These are phyloP conservation scores for Scolopax rusticola DNA, from an alignment of 2,797 vertebrate species.

Conservation along the genomic window DNA sequence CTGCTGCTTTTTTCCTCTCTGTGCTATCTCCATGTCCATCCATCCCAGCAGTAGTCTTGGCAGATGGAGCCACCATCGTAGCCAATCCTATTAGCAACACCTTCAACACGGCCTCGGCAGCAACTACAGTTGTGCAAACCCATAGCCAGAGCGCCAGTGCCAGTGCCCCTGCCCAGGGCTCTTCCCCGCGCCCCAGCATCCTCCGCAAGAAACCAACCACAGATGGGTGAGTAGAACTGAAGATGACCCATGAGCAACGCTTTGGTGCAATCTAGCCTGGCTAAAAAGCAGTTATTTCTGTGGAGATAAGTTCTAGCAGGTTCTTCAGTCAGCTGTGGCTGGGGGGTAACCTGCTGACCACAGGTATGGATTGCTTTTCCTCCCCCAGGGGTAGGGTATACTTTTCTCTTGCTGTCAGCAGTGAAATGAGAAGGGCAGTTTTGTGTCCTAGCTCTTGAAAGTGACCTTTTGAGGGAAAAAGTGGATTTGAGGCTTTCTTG, in stretches of 20 bases:
- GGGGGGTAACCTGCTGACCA: not conserved
- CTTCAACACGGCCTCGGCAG: slow-evolving; percentile 88
- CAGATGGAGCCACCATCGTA: slow-evolving; percentile 92
- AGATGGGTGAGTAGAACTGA: slow-evolving; percentile 86
- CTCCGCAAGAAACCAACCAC: slow-evolving; percentile 95
- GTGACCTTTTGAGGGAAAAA: slow-evolving; percentile 2
- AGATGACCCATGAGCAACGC: not conserved
- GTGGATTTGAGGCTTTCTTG: not conserved
- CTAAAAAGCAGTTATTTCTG: not conserved
- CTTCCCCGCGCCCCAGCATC: slow-evolving; percentile 96
- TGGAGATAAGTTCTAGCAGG: not conserved
- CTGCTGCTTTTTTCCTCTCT: not conserved
- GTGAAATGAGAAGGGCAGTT: not conserved
- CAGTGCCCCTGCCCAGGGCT: slow-evolving; percentile 88
- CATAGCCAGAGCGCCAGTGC: slow-evolving; percentile 88
- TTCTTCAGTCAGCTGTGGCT: not conserved
- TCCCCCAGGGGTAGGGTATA: not conserved
- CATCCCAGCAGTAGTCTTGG: slow-evolving; percentile 87
- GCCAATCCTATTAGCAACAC: slow-evolving; percentile 93
- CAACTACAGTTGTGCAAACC: slow-evolving; percentile 92
- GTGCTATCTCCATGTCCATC: not conserved
- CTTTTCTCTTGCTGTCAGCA: not conserved
- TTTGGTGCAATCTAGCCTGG: not conserved
- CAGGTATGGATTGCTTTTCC: not conserved
- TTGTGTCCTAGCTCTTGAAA: not conserved